Conservation (phyloP, 2,113 vertebrate species). For the Catharus minimus region DNA sequence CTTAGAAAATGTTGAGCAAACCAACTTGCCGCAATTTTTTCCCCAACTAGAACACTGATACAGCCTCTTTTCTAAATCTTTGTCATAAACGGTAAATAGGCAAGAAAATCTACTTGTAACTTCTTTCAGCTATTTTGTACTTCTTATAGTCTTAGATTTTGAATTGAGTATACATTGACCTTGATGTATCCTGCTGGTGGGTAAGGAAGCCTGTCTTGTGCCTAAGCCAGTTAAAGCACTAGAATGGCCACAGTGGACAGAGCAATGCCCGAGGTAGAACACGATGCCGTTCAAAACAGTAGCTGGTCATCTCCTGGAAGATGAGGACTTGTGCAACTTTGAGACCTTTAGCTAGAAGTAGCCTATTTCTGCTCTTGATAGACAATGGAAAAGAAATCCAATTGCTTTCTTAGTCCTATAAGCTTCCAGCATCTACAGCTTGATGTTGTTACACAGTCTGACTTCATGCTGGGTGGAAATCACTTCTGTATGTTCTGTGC, state of each 20-base stretch:
- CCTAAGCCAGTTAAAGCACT: background rate
- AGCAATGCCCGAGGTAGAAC: accelerated
- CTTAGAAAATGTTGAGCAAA: background rate
- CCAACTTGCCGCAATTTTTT: background rate
- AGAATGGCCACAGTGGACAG: background rate
- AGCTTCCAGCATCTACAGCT: background rate
- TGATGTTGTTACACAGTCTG: background rate
- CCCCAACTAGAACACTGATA: background rate
- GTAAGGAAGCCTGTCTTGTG: background rate
- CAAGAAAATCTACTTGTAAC: background rate
- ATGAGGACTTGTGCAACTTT: background rate
- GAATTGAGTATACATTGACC: background rate
- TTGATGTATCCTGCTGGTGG: no score
- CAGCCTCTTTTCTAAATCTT: background rate
- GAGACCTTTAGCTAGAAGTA: background rate
- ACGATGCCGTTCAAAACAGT: accelerated
- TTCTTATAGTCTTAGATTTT: background rate
- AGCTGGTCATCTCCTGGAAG: background rate
- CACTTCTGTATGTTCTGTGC: background rate
- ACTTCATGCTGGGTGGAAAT: background rate
- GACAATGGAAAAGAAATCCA: background rate
- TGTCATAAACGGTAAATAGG: background rate
- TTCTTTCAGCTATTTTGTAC: background rate
- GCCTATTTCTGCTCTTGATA: background rate
- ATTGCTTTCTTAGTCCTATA: background rate